Percentiles rank a stretch among this genome's conserved stretches.
Evolutionary conservation across 2,113 vertebrate species (phyloP).

Genomic region (Lampris megalopsis): DNA sequence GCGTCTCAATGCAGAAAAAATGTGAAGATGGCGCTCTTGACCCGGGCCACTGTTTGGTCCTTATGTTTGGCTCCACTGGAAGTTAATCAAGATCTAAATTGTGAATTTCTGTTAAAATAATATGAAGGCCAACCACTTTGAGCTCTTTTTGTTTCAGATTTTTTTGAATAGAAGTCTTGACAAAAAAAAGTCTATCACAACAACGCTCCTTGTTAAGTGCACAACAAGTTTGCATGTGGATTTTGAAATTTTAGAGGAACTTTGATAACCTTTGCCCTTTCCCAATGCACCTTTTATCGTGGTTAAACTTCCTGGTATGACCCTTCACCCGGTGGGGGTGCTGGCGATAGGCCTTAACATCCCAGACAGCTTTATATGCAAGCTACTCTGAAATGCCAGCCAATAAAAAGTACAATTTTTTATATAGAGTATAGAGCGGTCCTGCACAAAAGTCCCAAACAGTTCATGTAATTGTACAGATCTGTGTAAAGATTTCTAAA

Average conservation of each 20-base stretch:
- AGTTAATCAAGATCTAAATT: constrained; percentile 9
- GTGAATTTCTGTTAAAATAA: constrained; percentile 5
- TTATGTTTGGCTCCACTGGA: constrained; percentile 22
- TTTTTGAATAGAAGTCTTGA: too few species aligned
- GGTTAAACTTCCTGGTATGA: too few species aligned
- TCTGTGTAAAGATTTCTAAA: constrained; percentile 1
- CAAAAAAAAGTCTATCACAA: too few species aligned
- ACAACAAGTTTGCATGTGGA: background rate
- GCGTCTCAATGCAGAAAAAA: constrained; percentile 39
- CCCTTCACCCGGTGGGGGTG: too few species aligned
- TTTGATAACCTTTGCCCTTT: background rate
- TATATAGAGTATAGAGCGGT: background rate
- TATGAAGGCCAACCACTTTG: constrained; percentile 3
- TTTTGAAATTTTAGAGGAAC: background rate
- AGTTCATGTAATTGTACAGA: constrained; percentile 10
- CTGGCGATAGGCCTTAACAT: too few species aligned
- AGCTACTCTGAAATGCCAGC: too few species aligned
- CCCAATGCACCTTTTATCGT: background rate
- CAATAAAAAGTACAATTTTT: too few species aligned
- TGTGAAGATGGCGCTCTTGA: background rate
- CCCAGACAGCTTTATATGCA: too few species aligned
- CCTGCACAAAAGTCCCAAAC: constrained; percentile 1
- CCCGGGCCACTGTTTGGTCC: constrained; percentile 14
- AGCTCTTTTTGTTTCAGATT: constrained; percentile 6
- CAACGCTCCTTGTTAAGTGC: background rate